phyloP scores from a whole-genome alignment of 1,140 invertebrate genomes.

The Megalopta genalis region DNA sequence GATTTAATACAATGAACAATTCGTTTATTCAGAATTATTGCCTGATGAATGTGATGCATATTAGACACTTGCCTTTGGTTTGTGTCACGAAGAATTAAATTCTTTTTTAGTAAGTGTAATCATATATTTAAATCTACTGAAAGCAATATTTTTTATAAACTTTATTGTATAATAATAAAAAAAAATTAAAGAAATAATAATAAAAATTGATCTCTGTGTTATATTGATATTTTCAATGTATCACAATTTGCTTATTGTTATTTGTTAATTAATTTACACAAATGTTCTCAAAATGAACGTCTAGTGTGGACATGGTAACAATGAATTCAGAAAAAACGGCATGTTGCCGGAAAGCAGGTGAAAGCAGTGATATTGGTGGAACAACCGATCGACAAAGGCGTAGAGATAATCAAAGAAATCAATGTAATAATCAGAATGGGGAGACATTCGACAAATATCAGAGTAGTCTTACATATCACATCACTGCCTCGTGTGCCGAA shows the following conservation, averaged over 20 bases:
- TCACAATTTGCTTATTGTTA: too few species aligned
- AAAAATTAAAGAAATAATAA: too few species aligned
- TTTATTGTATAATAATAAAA: background rate
- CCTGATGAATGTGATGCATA: slow-evolving; percentile 17
- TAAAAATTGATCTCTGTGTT: too few species aligned
- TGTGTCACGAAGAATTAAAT: slow-evolving; percentile 6
- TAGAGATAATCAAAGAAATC: slow-evolving; percentile 50
- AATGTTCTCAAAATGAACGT: slow-evolving; percentile 19
- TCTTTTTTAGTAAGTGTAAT: slow-evolving; percentile 7
- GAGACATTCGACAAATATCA: slow-evolving; percentile 62
- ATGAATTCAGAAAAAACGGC: slow-evolving; percentile 78
- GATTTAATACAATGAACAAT: background rate
- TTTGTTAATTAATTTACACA: too few species aligned
- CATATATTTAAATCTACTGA: too few species aligned
- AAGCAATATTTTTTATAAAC: background rate
- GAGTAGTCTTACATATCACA: slow-evolving; percentile 63
- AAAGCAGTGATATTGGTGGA: slow-evolving; percentile 65
- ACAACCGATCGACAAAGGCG: slow-evolving; percentile 57
- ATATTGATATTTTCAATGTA: too few species aligned
- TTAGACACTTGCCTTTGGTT: background rate
- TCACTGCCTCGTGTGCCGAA: slow-evolving; percentile 72
- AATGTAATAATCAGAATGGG: slow-evolving; percentile 44
- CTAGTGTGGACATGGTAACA: slow-evolving; percentile 77
- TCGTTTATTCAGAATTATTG: background rate
- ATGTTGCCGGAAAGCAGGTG: slow-evolving; percentile 73